Evolutionary conservation across 2,113 vertebrate species (phyloP).

Genomic region (Procapra przewalskii): DNA sequence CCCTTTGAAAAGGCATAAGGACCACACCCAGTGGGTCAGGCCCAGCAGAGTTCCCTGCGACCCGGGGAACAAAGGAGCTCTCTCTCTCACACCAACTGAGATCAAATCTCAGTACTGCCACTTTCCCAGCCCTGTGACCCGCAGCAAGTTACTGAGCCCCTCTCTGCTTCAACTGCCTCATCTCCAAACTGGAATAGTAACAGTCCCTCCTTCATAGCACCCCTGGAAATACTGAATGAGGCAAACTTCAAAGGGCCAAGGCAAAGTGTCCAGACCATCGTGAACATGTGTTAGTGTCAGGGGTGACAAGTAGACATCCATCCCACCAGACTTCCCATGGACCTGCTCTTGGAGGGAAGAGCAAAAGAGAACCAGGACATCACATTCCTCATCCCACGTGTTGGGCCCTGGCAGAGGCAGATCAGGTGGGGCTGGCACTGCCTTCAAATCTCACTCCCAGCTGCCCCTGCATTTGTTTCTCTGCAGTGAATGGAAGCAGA

Average conservation of each 20-base stretch:
- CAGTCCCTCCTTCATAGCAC: not conserved
- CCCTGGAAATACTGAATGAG: not conserved
- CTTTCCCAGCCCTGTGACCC: not conserved
- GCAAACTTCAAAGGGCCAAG: not conserved
- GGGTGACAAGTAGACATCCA: no score
- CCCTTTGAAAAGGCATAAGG: not conserved
- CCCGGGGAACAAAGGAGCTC: not conserved
- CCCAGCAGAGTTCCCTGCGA: not conserved
- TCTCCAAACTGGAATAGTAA: not conserved
- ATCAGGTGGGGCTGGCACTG: no score
- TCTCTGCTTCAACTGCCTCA: not conserved
- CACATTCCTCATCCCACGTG: rapidly evolving
- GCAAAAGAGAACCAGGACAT: not conserved
- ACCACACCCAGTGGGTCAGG: not conserved
- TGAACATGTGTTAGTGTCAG: not conserved
- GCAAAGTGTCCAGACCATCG: not conserved
- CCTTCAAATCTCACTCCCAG: not conserved
- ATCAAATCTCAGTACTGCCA: not conserved
- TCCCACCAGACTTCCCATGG: not conserved
- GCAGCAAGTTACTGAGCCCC: not conserved
- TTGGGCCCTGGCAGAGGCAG: not conserved
- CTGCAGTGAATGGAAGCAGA: not conserved
- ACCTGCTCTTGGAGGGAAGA: not conserved
- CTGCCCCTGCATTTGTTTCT: not conserved
- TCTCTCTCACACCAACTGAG: not conserved